Evolutionary conservation across 2,797 vertebrate species (phyloP).

Genomic region (Tympanoctomys barrerae): DNA sequence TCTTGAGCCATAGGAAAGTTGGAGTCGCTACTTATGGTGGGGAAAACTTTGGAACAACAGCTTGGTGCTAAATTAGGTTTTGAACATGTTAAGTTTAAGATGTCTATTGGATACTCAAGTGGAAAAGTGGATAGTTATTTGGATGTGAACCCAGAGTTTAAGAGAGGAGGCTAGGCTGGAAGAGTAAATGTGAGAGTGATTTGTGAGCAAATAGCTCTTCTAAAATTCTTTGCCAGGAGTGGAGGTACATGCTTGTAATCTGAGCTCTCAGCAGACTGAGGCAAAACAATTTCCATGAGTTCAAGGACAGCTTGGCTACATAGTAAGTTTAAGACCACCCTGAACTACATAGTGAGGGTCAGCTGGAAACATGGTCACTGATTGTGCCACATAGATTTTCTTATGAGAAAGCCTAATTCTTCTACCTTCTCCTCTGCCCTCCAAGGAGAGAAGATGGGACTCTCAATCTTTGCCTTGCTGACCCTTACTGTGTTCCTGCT

Average conservation of each 20-base stretch:
- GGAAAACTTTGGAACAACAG: background rate
- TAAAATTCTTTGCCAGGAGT: constrained; percentile 10
- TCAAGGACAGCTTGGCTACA: background rate
- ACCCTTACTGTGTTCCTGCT: constrained; percentile 97
- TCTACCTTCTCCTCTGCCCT: background rate
- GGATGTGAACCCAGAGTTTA: background rate
- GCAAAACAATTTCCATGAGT: background rate
- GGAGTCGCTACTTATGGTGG: background rate
- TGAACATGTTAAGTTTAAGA: constrained; percentile 14
- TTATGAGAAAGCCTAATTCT: constrained; percentile 55
- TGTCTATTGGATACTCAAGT: background rate
- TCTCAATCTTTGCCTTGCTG: constrained; percentile 95
- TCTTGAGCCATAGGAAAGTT: background rate
- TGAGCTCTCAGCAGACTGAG: background rate
- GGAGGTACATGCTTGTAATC: background rate
- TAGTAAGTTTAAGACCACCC: background rate
- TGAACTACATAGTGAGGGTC: background rate
- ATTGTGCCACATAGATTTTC: background rate
- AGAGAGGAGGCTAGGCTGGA: background rate
- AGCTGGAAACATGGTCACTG: background rate
- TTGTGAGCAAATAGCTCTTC: constrained; percentile 16
- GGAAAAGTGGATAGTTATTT: constrained; percentile 3
- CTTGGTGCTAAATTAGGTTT: background rate
- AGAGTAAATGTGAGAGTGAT: background rate
- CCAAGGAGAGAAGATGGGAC: constrained; percentile 96